phyloP scores from a whole-genome alignment of 2,113 vertebrate species.

The Hemicordylus capensis region DNA sequence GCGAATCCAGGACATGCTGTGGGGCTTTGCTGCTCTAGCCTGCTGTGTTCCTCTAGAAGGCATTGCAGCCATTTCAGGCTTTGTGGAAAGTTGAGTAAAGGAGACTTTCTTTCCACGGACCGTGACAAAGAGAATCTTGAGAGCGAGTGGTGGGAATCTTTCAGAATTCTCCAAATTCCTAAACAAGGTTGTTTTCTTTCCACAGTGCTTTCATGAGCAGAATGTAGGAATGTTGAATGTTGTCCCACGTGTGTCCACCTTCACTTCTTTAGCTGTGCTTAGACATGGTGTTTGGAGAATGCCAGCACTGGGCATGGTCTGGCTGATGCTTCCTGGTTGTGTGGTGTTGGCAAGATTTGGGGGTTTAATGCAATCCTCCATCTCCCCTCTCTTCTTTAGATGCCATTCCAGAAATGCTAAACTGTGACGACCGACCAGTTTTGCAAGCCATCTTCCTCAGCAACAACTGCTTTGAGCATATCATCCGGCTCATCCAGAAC shows the following conservation, averaged over 20 bases:
- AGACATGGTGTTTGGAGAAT: neutral
- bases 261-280: too few relatives aligned
- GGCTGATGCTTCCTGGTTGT: too few relatives aligned
- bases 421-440: conserved; percentile 89
- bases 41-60: neutral
- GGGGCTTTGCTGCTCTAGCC: too few relatives aligned
- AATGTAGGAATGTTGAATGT: neutral
- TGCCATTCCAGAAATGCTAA: conserved; percentile 91
- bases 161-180: neutral
- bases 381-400: conserved; percentile 64
- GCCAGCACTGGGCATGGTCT: too few relatives aligned
- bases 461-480: conserved; percentile 99
- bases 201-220: neutral
- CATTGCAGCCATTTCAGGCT: too few relatives aligned
- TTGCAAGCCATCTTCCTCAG: conserved; percentile 95
- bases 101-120: too few relatives aligned
- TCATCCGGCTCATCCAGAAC: conserved; percentile 95
- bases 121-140: too few relatives aligned
- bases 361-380: neutral
- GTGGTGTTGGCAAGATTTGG: neutral
- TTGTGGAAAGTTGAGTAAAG: too few relatives aligned
- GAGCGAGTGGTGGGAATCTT: too few relatives aligned
- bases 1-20: neutral
- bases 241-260: neutral
- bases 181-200: neutral